Conservation (phyloP, 2,888 invertebrate genomes). For the Liodrosophila aerea region DNA sequence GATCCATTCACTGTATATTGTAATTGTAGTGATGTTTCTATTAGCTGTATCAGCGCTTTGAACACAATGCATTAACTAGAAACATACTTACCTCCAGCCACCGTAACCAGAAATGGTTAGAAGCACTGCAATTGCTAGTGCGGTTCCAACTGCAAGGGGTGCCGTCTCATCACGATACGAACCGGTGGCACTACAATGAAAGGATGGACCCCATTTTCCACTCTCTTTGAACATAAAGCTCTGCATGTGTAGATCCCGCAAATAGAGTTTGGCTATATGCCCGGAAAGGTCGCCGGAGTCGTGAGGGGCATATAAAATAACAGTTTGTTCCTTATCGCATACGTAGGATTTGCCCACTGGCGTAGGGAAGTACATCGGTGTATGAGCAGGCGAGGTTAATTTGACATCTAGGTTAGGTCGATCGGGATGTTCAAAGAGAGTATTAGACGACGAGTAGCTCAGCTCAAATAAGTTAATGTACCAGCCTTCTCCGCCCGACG, state of each 20-base stretch:
- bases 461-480: slow-evolving; percentile 91
- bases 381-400: slow-evolving; percentile 84
- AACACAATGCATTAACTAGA: slow-evolving; percentile 7
- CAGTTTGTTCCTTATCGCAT: slow-evolving; percentile 88
- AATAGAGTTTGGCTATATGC: slow-evolving; percentile 86
- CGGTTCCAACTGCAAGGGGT: slow-evolving; percentile 91
- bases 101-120: slow-evolving; percentile 93
- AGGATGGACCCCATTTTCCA: slow-evolving; percentile 84
- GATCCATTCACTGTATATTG: background rate
- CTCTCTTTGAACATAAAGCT: slow-evolving; percentile 94
- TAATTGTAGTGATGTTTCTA: no score
- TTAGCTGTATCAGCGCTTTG: no score
- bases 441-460: slow-evolving; percentile 87
- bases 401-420: slow-evolving; percentile 84
- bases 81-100: slow-evolving; percentile 83
- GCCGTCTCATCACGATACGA: slow-evolving; percentile 91
- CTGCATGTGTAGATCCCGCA: slow-evolving; percentile 89
- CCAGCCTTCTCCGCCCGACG: slow-evolving; percentile 94
- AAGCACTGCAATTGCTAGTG: slow-evolving; percentile 91
- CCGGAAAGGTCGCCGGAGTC: slow-evolving; percentile 82
- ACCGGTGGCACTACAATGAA: slow-evolving; percentile 83
- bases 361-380: slow-evolving; percentile 89
- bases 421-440: slow-evolving; percentile 85
- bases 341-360: slow-evolving; percentile 93
- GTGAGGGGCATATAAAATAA: slow-evolving; percentile 85